phyloP scores from a whole-genome alignment of 2,113 vertebrate genomes.

The Danionella cerebrum region DNA sequence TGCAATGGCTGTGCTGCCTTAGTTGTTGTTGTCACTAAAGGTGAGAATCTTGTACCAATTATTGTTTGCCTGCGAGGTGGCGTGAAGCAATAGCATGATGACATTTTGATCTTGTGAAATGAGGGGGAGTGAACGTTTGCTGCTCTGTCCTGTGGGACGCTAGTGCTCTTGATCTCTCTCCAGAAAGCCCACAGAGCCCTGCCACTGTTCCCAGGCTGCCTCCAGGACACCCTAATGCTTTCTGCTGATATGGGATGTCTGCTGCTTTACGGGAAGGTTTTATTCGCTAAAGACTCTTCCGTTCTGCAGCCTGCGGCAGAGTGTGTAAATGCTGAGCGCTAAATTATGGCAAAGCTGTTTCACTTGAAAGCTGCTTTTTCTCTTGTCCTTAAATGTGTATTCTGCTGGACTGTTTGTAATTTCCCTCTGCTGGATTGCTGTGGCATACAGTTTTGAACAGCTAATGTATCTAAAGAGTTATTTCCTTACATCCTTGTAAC shows the following conservation, averaged over 20 bases:
- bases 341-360: constrained; percentile 9
- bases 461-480: no score
- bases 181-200: background rate
- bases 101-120: constrained; percentile 30
- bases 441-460: background rate
- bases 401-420: background rate
- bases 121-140: background rate
- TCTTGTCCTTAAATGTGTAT: background rate
- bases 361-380: background rate
- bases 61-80: constrained; percentile 27
- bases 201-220: background rate
- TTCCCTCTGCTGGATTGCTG: background rate
- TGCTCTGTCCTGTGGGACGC: background rate
- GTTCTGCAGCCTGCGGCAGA: background rate
- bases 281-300: constrained; percentile 11
- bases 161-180: constrained; percentile 26
- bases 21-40: background rate
- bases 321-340: constrained; percentile 1
- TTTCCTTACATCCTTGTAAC: no score
- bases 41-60: constrained; percentile 35
- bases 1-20: no score
- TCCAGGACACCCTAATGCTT: constrained; percentile 3
- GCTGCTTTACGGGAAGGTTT: constrained; percentile 2
- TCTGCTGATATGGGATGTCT: constrained; percentile 30
- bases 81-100: constrained; percentile 9